Evolutionary conservation across 2,888 invertebrate genomes (phyloP).

Genomic region (Chaetogeoica ovagalla): DNA sequence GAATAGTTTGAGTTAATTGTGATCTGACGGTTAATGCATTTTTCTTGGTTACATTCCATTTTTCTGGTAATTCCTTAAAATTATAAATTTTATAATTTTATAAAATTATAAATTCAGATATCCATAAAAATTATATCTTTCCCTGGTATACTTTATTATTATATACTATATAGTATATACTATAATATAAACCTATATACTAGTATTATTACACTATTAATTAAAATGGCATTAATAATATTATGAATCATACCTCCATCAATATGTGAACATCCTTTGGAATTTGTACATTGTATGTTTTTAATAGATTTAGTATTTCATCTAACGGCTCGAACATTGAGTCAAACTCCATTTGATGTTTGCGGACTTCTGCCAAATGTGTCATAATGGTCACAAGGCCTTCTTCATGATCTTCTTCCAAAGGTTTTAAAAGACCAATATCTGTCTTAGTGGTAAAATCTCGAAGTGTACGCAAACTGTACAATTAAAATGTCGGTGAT

Average conservation of each 20-base stretch:
- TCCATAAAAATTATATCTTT: background rate
- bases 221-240: background rate
- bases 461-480: conserved; percentile 74
- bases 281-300: conserved; percentile 84
- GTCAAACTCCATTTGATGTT: conserved; percentile 77
- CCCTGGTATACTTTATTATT: background rate
- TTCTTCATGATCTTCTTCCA: conserved; percentile 83
- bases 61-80: conserved; percentile 77
- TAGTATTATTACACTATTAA: background rate
- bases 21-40: conserved; percentile 81
- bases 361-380: conserved; percentile 76
- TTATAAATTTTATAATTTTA: too few relatives aligned
- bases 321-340: conserved; percentile 87
- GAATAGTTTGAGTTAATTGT: conserved; percentile 82
- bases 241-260: conserved; percentile 65
- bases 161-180: too few relatives aligned
- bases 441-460: conserved; percentile 79
- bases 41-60: conserved; percentile 85
- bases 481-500: background rate
- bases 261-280: conserved; percentile 72
- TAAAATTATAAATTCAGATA: background rate
- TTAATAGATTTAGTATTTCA: conserved; percentile 81
- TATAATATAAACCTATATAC: too few relatives aligned
- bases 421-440: conserved; percentile 70
- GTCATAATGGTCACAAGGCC: conserved; percentile 81